phyloP scores from a whole-genome alignment of 2,888 invertebrate genomes.

The Diachrysia chrysitis region DNA sequence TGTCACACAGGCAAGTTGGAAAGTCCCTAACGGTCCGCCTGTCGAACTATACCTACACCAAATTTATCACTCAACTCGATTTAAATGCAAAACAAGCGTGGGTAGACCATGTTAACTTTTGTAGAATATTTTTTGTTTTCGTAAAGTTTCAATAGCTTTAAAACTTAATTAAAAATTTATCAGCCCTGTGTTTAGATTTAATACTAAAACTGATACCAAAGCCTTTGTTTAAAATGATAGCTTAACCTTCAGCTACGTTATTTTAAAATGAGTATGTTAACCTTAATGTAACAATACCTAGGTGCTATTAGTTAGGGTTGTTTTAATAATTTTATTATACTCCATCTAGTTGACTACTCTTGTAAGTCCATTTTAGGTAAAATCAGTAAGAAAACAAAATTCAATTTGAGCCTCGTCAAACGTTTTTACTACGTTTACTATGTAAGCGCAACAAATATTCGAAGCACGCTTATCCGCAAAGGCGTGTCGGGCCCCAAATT shows the following conservation, averaged over 20 bases:
- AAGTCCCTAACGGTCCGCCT: conserved; percentile 57
- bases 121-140: conserved; percentile 23
- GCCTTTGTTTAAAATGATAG: not conserved
- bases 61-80: conserved; percentile 65
- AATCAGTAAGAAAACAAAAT: not conserved
- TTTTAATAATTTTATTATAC: no score
- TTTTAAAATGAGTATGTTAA: not conserved
- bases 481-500: conserved; percentile 21
- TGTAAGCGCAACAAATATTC: conserved; percentile 17
- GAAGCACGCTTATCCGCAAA: conserved; percentile 15
- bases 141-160: not conserved
- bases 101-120: conserved; percentile 28
- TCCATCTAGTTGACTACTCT: no score
- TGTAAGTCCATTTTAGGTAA: no score
- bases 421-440: conserved; percentile 7
- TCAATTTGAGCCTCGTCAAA: not conserved
- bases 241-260: not conserved
- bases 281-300: not conserved
- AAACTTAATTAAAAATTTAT: conserved; percentile 9
- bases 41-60: conserved; percentile 45
- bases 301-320: no score
- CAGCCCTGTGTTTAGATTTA: not conserved
- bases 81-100: conserved; percentile 63
- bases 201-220: not conserved
- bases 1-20: conserved; percentile 54